phyloP scores from a whole-genome alignment of 92 coral and sea anemone species.

The Zoanthus sansibaricus region DNA sequence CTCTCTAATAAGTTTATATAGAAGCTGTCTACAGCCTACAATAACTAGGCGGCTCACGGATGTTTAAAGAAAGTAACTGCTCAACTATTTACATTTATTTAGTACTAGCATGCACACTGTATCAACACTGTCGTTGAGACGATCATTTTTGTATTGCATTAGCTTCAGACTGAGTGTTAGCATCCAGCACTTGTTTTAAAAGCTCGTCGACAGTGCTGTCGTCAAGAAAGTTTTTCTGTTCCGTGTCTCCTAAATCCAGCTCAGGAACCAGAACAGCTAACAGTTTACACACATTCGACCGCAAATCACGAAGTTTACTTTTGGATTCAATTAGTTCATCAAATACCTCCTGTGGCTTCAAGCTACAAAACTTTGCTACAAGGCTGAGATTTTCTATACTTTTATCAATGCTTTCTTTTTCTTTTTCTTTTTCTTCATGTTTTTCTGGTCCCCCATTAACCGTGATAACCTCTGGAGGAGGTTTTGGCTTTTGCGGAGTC shows the following conservation, averaged over 20 bases:
- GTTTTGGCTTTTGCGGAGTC: constrained; percentile 61
- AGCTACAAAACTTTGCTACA: constrained; percentile 58
- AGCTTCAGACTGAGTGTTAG: constrained; percentile 25
- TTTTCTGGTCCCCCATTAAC: constrained; percentile 16
- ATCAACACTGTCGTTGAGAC: too few relatives aligned
- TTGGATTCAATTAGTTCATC: constrained; percentile 67
- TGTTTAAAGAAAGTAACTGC: too few relatives aligned
- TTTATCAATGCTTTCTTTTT: constrained; percentile 14
- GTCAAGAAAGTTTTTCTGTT: constrained; percentile 58
- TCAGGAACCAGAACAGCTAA: constrained; percentile 90
- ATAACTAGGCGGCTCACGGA: too few relatives aligned
- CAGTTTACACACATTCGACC: constrained; percentile 87
- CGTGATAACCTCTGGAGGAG: neutral
- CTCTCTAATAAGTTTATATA: too few relatives aligned
- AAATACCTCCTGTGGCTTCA: constrained; percentile 65
- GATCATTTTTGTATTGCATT: constrained; percentile 11
- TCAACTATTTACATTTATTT: too few relatives aligned
- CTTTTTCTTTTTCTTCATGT: neutral
- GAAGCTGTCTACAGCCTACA: too few relatives aligned
- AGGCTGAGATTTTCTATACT: constrained; percentile 70
- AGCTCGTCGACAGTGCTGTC: constrained; percentile 85
- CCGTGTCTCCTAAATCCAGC: constrained; percentile 83
- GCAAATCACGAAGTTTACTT: constrained; percentile 74
- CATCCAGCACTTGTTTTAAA: constrained; percentile 84
- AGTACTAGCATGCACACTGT: too few relatives aligned